phyloP scores from a whole-genome alignment of 2,113 vertebrate genomes.

The Petromus typicus region DNA sequence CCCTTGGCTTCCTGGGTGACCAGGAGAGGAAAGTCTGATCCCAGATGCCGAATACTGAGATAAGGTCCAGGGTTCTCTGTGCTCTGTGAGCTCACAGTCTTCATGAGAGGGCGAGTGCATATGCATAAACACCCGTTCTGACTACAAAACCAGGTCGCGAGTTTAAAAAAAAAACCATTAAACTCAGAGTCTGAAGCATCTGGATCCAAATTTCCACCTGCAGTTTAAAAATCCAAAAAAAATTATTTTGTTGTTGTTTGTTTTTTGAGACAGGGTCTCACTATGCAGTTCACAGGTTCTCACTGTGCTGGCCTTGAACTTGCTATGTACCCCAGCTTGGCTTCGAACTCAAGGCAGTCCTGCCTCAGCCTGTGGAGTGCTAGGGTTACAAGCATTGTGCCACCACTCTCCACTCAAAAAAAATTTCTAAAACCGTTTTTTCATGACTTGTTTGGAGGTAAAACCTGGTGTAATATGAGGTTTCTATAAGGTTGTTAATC shows the following conservation, averaged over 20 bases:
- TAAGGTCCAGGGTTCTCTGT: background rate
- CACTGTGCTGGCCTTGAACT: background rate
- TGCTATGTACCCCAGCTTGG: background rate
- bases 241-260: background rate
- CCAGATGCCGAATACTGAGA: background rate
- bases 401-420: background rate
- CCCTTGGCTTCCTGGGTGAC: background rate
- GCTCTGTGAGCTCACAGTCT: background rate
- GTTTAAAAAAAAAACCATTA: background rate
- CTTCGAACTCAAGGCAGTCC: background rate
- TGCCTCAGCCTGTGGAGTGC: background rate
- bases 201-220: background rate
- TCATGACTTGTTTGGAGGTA: constrained; percentile 1
- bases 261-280: background rate
- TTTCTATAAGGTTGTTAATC: background rate
- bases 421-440: background rate
- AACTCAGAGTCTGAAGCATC: background rate
- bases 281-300: background rate
- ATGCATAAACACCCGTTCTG: background rate
- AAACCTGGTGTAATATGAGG: background rate
- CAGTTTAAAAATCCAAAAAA: constrained; percentile 39
- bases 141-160: background rate
- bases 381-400: background rate
- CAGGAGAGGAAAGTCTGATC: background rate
- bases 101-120: background rate